Evolutionary conservation across 1,140 invertebrate species (phyloP).

Genomic region (Atta cephalotes): DNA sequence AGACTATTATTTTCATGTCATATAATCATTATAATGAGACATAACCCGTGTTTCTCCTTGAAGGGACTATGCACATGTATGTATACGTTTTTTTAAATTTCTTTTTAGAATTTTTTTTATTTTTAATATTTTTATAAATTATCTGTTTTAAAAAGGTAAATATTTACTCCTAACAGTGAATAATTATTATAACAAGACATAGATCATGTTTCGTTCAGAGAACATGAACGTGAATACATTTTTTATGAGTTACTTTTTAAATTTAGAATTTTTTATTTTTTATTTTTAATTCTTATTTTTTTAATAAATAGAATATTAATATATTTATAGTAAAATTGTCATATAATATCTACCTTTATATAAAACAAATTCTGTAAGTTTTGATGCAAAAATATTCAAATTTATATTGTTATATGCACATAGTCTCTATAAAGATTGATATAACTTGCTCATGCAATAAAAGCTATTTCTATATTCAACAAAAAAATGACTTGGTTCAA

Average conservation of each 20-base stretch:
- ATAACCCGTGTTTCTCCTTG: background rate
- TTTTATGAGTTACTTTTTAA: no score
- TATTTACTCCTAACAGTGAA: no score
- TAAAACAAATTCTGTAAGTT: background rate
- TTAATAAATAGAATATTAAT: background rate
- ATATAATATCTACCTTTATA: background rate
- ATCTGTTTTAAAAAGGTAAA: no score
- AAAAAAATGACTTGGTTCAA: slow-evolving; percentile 18
- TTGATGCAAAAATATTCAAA: background rate
- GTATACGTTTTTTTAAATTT: background rate
- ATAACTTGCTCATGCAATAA: background rate
- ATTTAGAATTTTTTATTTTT: no score
- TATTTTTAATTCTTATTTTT: background rate
- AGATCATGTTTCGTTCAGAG: no score
- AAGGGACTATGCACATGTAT: background rate
- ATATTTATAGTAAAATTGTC: background rate
- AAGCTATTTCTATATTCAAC: slow-evolving; percentile 12
- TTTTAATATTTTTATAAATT: no score
- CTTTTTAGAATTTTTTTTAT: background rate
- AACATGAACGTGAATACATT: no score
- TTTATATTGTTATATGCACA: background rate
- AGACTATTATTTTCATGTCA: background rate
- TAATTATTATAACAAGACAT: no score
- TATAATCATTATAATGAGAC: background rate
- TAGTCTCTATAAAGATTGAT: background rate